A percentile compares a stretch with the other conserved stretches of the same genome.
Evolutionary conservation across 2,113 vertebrate genomes (phyloP).

Genomic region (Zosterops pallidus): DNA sequence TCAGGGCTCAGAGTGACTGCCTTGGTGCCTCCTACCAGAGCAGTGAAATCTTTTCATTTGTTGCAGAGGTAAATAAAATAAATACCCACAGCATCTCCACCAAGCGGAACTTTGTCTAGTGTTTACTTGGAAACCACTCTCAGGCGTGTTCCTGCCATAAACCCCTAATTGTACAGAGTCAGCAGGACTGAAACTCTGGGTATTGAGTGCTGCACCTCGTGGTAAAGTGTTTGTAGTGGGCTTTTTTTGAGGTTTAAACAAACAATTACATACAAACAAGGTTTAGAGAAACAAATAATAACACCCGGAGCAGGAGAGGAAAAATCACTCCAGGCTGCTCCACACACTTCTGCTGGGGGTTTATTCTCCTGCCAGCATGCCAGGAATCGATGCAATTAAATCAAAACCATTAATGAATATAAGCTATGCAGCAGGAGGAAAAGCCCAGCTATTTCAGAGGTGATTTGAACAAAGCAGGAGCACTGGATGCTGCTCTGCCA

Average conservation of each 20-base stretch:
- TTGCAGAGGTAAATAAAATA: neutral
- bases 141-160: neutral
- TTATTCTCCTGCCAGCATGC: neutral
- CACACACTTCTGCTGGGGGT: neutral
- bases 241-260: neutral
- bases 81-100: neutral
- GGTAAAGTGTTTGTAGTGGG: conserved; percentile 20
- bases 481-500: neutral
- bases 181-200: neutral
- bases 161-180: neutral
- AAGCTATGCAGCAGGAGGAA: neutral
- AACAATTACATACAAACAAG: neutral
- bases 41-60: neutral
- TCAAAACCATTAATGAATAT: neutral
- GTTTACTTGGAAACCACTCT: conserved; percentile 18
- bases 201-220: conserved; percentile 37
- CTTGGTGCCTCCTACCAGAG: neutral
- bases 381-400: neutral
- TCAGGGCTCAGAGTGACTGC: neutral
- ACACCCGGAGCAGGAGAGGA: neutral
- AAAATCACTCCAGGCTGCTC: neutral
- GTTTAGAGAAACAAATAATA: neutral
- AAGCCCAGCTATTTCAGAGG: neutral
- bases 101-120: neutral
- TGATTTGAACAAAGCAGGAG: neutral